These are phyloP conservation scores for Drosophila ustulata DNA, from an alignment of 2,888 invertebrate species.

Conservation along the genomic window DNA sequence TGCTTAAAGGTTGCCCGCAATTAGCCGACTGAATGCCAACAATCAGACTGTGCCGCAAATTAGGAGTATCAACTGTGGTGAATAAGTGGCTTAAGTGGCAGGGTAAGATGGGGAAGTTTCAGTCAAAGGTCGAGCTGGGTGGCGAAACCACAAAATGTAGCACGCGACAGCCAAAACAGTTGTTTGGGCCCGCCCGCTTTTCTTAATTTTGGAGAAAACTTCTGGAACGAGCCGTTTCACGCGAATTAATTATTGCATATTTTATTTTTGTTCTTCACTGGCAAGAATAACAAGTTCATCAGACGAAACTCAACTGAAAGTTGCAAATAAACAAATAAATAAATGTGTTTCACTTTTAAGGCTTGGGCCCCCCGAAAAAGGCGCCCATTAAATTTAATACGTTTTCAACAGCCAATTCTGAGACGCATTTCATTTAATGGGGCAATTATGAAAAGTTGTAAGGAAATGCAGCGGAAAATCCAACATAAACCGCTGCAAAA, in stretches of 20 bases:
- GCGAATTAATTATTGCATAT: conserved; percentile 66
- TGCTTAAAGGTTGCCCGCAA: conserved; percentile 48
- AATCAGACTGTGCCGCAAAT: conserved; percentile 46
- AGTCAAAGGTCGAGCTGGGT: conserved; percentile 12
- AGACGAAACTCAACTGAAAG: conserved; percentile 23
- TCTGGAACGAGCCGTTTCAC: conserved; percentile 45
- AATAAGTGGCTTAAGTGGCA: neutral
- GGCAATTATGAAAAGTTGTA: conserved; percentile 50
- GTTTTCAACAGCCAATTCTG: conserved; percentile 22
- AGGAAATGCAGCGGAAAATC: conserved; percentile 46
- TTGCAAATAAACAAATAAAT: conserved; percentile 12
- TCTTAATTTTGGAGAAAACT: conserved; percentile 18
- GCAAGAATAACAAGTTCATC: conserved; percentile 35
- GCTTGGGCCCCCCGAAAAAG: neutral
- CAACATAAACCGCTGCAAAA: conserved; percentile 1
- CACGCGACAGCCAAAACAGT: conserved; percentile 19
- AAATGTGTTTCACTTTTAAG: conserved; percentile 7
- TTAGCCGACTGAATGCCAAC: conserved; percentile 46
- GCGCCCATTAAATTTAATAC: conserved; percentile 11
- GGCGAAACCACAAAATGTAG: conserved; percentile 22
- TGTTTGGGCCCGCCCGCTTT: neutral
- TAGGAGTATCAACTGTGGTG: conserved; percentile 21
- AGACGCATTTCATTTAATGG: conserved; percentile 19
- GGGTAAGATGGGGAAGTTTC: neutral
- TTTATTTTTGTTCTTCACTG: neutral